Evolutionary conservation across 2,888 invertebrate genomes (phyloP).

Genomic region (Gisinianus flammeolus): DNA sequence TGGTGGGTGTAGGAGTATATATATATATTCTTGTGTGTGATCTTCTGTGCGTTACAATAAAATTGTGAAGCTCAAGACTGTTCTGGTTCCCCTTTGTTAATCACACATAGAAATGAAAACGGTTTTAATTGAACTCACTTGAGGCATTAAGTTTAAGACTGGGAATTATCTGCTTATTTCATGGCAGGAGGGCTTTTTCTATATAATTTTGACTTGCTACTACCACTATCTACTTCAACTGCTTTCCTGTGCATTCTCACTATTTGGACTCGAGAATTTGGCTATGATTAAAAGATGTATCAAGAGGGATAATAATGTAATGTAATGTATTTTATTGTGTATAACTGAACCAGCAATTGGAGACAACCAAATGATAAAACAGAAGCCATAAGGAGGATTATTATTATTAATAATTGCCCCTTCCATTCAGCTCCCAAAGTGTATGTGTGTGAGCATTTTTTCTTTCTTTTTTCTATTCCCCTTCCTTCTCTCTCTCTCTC

Average conservation of each 20-base stretch:
- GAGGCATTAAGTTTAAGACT: slow-evolving; percentile 23
- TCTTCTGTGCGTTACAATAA: slow-evolving; percentile 19
- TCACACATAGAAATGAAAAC: slow-evolving; percentile 46
- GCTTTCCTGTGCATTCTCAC: neutral
- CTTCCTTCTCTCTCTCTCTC: neutral
- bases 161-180: slow-evolving; percentile 36
- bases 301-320: neutral
- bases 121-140: slow-evolving; percentile 42
- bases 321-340: neutral
- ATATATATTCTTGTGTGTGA: neutral
- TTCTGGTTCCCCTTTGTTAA: slow-evolving; percentile 51
- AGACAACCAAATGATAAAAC: slow-evolving; percentile 23
- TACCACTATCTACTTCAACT: neutral
- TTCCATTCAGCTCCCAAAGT: neutral
- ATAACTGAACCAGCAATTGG: neutral
- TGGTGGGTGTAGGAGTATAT: neutral
- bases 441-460: neutral
- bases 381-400: slow-evolving; percentile 13
- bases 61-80: slow-evolving; percentile 28
- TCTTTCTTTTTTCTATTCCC: slow-evolving; percentile 12
- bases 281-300: neutral
- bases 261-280: neutral
- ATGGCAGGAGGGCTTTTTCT: slow-evolving; percentile 26
- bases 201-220: neutral
- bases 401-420: slow-evolving; percentile 24